Percentiles rank a stretch among this genome's conserved stretches.
Evolutionary conservation across 2,888 invertebrate species (phyloP).

Genomic region (Mylabris sibirica): DNA sequence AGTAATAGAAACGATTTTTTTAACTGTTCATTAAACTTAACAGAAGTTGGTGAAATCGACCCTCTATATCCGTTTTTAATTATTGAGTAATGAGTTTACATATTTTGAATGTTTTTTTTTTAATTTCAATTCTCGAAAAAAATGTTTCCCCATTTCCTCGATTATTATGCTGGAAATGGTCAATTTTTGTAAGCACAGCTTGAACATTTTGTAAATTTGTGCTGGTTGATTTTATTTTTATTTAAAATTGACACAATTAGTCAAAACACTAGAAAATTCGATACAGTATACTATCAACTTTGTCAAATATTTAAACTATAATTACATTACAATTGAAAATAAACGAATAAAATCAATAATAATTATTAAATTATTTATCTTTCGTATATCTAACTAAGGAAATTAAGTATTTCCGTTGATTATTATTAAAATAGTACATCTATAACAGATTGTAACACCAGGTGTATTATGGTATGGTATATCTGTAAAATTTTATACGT

Average conservation of each 20-base stretch:
- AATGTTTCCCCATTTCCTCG: too few species aligned
- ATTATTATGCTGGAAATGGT: too few species aligned
- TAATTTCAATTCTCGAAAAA: too few species aligned
- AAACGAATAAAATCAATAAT: neutral
- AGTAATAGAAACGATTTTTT: too few species aligned
- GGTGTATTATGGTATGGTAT: neutral
- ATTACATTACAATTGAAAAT: neutral
- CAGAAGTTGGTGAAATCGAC: too few species aligned
- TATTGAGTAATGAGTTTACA: too few species aligned
- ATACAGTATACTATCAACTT: neutral
- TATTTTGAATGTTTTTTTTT: too few species aligned
- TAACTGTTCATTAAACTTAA: too few species aligned
- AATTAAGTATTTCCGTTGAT: conserved; percentile 1
- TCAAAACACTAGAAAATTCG: neutral
- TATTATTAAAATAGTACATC: neutral
- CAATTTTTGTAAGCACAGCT: too few species aligned
- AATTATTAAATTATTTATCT: neutral
- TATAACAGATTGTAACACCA: neutral
- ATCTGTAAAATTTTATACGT: neutral
- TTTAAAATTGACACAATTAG: neutral
- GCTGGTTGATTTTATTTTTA: too few species aligned
- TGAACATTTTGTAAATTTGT: too few species aligned
- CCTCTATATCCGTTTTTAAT: too few species aligned
- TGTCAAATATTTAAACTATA: neutral
- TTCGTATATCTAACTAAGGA: neutral